Evolutionary conservation across 30 jellyfish, hydroid and myxozoan species (phyloP).

Genomic region (Hydra vulgaris): DNA sequence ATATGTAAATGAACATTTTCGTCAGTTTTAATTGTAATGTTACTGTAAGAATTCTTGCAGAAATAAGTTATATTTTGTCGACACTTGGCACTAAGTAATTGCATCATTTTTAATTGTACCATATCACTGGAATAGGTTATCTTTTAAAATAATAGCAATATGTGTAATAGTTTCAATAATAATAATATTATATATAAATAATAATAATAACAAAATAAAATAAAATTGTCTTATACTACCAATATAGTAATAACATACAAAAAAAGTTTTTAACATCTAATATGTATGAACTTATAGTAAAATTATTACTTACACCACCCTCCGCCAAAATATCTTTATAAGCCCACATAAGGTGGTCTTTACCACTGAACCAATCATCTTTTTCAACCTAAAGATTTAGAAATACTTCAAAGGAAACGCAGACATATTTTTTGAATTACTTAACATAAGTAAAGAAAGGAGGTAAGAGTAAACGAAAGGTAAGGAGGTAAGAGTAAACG

Average conservation of each 20-base stretch:
- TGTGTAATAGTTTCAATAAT: no score
- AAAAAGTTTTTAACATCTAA: no score
- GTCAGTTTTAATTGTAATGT: slow-evolving; percentile 59
- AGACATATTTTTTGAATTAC: no score
- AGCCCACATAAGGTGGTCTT: slow-evolving; percentile 70
- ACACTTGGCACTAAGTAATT: slow-evolving; percentile 62
- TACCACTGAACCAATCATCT: slow-evolving; percentile 68
- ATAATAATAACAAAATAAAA: not conserved
- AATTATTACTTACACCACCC: slow-evolving; percentile 50
- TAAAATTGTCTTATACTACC: no score
- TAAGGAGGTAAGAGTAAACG: no score
- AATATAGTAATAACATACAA: no score
- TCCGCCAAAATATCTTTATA: slow-evolving; percentile 59
- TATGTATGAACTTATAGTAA: not conserved
- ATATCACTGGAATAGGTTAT: slow-evolving; percentile 73
- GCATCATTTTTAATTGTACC: slow-evolving; percentile 71
- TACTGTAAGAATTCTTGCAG: slow-evolving; percentile 73
- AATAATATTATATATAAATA: no score
- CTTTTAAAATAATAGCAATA: no score
- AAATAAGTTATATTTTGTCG: slow-evolving; percentile 60
- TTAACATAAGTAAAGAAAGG: no score
- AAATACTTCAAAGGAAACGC: not conserved
- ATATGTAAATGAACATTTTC: slow-evolving; percentile 16
- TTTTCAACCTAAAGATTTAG: slow-evolving; percentile 37
- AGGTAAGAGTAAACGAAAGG: no score